Percentiles rank a stretch among this genome's conserved stretches.
phyloP scores from a whole-genome alignment of 37 sponge, comb jelly and placozoan genomes.

The Eunapius fragilis region DNA sequence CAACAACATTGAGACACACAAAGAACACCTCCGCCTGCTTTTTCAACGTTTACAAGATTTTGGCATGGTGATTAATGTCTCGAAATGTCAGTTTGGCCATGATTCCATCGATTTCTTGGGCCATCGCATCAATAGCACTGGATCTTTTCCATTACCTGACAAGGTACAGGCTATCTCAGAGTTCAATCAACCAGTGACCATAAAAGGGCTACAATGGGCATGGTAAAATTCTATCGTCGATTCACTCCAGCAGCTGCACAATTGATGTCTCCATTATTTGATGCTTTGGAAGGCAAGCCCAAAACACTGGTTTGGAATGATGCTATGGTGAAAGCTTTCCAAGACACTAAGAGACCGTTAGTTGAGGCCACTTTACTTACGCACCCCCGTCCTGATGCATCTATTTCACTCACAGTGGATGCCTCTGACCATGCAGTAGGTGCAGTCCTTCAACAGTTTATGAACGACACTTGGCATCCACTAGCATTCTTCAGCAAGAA shows the following conservation, averaged over 20 bases:
- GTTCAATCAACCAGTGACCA: constrained; percentile 15
- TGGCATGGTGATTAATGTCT: constrained; percentile 29
- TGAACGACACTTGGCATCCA: constrained; percentile 14
- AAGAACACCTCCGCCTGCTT: constrained; percentile 27
- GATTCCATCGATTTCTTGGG: constrained; percentile 35
- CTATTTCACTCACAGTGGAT: constrained; percentile 33
- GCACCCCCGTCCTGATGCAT: constrained; percentile 10
- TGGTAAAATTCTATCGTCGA: constrained; percentile 29
- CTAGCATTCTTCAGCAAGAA: constrained; percentile 42
- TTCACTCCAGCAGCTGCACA: constrained; percentile 23
- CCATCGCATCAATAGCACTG: constrained; percentile 18
- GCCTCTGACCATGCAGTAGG: constrained; percentile 26
- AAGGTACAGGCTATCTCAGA: constrained; percentile 30
- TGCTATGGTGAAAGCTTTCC: constrained; percentile 23
- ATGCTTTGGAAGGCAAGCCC: constrained; percentile 19
- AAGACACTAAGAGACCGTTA: constrained; percentile 32
- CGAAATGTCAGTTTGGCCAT: constrained; percentile 33
- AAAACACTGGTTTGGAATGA: constrained; percentile 25
- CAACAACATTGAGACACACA: constrained; percentile 17
- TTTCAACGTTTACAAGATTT: constrained; percentile 34
- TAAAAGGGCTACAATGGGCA: constrained; percentile 37
- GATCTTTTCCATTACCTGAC: constrained; percentile 25
- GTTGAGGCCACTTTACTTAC: constrained; percentile 22
- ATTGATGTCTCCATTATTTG: constrained; percentile 40
- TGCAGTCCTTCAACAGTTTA: constrained; percentile 37